A percentile compares a stretch with the other conserved stretches of the same genome.
Conservation (phyloP, 2,888 invertebrate species). For the Caenorhabditis angaria region DNA sequence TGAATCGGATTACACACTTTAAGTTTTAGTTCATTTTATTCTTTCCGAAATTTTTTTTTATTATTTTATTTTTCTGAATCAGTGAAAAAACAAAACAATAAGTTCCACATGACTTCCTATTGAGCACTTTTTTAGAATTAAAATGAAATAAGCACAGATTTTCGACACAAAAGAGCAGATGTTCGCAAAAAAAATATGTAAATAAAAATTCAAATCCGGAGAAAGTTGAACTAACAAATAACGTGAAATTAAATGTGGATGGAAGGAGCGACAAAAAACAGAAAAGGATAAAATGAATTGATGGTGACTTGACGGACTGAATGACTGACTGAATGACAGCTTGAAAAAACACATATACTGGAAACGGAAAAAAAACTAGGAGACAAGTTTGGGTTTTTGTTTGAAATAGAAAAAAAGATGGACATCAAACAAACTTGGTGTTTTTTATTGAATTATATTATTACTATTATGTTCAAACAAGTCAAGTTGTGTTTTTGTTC, state of each 20-base stretch:
- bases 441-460: too few species aligned
- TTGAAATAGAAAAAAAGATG: background rate
- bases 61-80: background rate
- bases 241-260: background rate
- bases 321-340: background rate
- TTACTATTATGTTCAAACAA: too few species aligned
- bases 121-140: too few species aligned
- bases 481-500: too few species aligned
- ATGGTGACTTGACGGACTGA: too few species aligned
- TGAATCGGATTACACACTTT: background rate
- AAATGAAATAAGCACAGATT: too few species aligned
- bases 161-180: too few species aligned
- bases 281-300: too few species aligned
- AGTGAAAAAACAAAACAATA: background rate
- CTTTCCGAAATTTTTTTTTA: too few species aligned
- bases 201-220: background rate
- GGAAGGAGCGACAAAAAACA: background rate
- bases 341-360: too few species aligned
- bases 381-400: background rate
- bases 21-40: background rate
- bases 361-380: too few species aligned
- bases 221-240: background rate
- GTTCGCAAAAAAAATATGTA: background rate
- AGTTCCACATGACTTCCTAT: background rate
- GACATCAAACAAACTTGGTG: background rate